Conservation (phyloP, 2,113 vertebrate genomes). For the Dasyurus viverrinus region DNA sequence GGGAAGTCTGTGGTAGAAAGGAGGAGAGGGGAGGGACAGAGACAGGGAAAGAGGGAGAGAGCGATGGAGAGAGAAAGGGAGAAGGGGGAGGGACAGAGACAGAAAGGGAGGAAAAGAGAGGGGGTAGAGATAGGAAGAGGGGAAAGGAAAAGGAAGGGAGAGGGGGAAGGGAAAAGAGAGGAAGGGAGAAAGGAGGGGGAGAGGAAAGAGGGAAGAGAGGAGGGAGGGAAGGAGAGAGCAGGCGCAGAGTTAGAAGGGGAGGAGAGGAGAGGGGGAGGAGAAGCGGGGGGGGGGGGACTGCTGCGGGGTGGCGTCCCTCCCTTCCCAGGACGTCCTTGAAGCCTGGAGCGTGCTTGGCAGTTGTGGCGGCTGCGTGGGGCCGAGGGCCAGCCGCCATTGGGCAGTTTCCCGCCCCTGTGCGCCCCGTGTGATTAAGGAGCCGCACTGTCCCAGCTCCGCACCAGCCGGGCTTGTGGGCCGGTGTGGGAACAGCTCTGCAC, state of each 20-base stretch:
- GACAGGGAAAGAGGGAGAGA: background rate
- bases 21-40: background rate
- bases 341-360: conserved; percentile 73
- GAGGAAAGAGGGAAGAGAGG: too few relatives aligned
- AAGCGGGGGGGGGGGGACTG: conserved; percentile 42
- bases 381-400: conserved; percentile 77
- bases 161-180: too few relatives aligned
- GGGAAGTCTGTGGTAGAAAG: background rate
- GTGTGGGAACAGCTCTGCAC: conserved; percentile 68
- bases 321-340: conserved; percentile 77
- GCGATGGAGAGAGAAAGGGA: too few relatives aligned
- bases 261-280: too few relatives aligned
- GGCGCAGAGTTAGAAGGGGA: too few relatives aligned
- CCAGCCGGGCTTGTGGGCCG: conserved; percentile 68
- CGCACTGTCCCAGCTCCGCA: conserved; percentile 28
- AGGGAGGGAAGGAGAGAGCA: too few relatives aligned
- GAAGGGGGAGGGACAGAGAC: too few relatives aligned
- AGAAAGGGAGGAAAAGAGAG: too few relatives aligned
- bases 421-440: conserved; percentile 79
- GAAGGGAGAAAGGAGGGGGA: background rate
- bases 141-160: too few relatives aligned
- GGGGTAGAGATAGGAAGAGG: background rate
- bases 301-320: conserved; percentile 60
- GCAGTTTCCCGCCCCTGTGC: conserved; percentile 77
- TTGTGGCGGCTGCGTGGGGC: conserved; percentile 79